Evolutionary conservation across 2,797 vertebrate species (phyloP), one percentile per base, ranked within the genome.

Genomic region (Tragopan temminckii): DNA sequence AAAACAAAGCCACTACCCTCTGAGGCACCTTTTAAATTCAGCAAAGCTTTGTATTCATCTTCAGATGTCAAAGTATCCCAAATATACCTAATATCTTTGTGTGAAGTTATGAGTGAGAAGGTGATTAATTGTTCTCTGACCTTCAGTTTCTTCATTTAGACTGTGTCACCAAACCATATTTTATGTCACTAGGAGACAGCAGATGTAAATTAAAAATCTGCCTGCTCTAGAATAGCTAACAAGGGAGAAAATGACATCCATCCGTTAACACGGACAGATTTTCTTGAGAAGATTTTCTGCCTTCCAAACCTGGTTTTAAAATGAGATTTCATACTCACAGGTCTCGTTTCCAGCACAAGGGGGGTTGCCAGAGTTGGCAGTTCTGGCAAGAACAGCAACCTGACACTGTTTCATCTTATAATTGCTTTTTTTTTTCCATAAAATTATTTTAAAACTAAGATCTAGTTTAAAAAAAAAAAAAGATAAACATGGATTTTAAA

Each of bases 231-330:
- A 89, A 89, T 85, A 83, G n/a, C 57, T 92, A 78, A 81, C 29
- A 89, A 87, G 45, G 75, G n/a, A 83, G 69, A 72, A 92, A 93
- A 91, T 92, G 74, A 78, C 82, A 85, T 66, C 67, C 75, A 93
- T 81, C 62, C 3, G 0, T 91, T 93, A 87, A 78, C 0, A 0
- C 8, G 57, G 78, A 63, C 11, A 42, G 55, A 72, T 68, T 78
- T 84, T 87, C 84, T 74, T 69, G 70, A 78, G 64, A 89, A 52
- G 63, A 86, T 70, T 80, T 84, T 89, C 79, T 80, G 33, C 66
- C 57, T 58, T 77, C 62, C 52, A 80, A 83, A 87, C 61, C 59
- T 36, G 29, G 27, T 74, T 89, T 89, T 53, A 66, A 93, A 84
- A 91, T 35, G 27, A 0, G 0, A 57, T 62, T 70, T 87, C 57